Evolutionary conservation across 2,113 vertebrate genomes (phyloP).

Genomic region (Pao palembangensis): DNA sequence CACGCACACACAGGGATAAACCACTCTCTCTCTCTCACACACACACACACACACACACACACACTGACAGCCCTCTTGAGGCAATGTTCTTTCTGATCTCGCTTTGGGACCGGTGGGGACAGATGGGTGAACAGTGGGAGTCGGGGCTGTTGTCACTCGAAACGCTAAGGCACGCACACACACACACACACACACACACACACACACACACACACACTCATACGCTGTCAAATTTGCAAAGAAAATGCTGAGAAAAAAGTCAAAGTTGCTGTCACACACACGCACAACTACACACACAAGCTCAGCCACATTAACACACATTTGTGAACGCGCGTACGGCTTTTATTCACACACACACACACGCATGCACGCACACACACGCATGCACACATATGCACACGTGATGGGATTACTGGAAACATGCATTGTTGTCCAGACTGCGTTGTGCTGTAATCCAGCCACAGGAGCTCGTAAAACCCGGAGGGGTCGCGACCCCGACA

Average conservation of each 20-base stretch:
- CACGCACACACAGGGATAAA: conserved; percentile 38
- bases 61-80: conserved; percentile 35
- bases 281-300: no score
- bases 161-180: conserved; percentile 44
- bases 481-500: no score
- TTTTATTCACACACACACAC: conserved; percentile 1
- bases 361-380: neutral
- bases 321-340: no score
- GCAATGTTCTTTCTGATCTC: conserved; percentile 64
- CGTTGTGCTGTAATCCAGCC: no score
- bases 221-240: conserved; percentile 39
- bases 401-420: neutral
- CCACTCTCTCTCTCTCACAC: conserved; percentile 35
- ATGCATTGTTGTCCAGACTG: no score
- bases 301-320: no score
- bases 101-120: conserved; percentile 62
- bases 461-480: no score
- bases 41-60: conserved; percentile 19
- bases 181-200: conserved; percentile 38
- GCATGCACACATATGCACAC: conserved; percentile 3
- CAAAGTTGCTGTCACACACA: no score
- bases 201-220: conserved; percentile 13
- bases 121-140: conserved; percentile 73
- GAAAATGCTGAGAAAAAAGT: no score
- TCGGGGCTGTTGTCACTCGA: conserved; percentile 49